Conservation (phyloP, 1,140 invertebrate genomes). For the Macrobrachium nipponense region DNA sequence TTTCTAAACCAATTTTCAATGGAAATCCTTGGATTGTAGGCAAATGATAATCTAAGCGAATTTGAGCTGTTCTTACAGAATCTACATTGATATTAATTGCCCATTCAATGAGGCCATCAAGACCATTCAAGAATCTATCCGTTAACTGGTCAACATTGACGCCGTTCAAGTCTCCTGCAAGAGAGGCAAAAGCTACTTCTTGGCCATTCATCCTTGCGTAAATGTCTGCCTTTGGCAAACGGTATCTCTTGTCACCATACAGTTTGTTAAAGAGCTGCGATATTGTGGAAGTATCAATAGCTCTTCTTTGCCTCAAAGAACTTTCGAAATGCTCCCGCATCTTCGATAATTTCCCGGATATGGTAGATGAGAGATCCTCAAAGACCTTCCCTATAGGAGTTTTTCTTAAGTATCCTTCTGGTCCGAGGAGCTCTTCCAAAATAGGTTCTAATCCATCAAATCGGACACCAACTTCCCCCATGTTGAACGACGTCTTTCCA, state of each 20-base stretch:
- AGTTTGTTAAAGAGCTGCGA: slow-evolving; percentile 8
- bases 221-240: background rate
- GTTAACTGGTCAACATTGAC: background rate
- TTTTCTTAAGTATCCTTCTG: slow-evolving; percentile 23
- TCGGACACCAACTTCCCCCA: slow-evolving; percentile 35
- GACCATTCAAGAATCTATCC: background rate
- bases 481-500: slow-evolving; percentile 21
- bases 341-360: background rate
- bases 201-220: slow-evolving; percentile 39
- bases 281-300: background rate
- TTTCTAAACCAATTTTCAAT: too few species aligned
- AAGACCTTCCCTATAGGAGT: slow-evolving; percentile 7
- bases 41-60: too few species aligned
- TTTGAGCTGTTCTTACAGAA: too few species aligned
- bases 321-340: background rate
- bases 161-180: slow-evolving; percentile 5
- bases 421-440: slow-evolving; percentile 27
- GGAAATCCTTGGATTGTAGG: too few species aligned
- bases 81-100: too few species aligned
- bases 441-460: slow-evolving; percentile 37
- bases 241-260: background rate
- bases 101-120: too few species aligned
- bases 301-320: background rate
- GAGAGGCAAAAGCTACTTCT: slow-evolving; percentile 35
- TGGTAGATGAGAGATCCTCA: background rate